Percentiles rank a stretch among this genome's conserved stretches.
Conservation (phyloP, 2,888 invertebrate genomes). For the Euspilapteryx auroguttella region DNA sequence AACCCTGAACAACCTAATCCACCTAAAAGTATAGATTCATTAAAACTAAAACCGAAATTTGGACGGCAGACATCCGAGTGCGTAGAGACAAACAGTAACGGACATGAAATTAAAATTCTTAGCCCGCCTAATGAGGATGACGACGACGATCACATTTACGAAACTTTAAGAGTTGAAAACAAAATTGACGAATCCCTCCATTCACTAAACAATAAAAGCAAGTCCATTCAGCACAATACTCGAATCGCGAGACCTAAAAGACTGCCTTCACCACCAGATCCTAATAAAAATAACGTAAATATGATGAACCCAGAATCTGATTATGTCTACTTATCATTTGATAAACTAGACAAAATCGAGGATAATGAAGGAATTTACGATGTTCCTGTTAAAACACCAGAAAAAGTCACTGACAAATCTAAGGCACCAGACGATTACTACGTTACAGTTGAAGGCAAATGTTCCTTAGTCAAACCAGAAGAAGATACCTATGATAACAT, state of each 20-base stretch:
- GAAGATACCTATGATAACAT: slow-evolving; percentile 42
- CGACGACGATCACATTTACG: slow-evolving; percentile 61
- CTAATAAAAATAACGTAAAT: slow-evolving; percentile 13
- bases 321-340: slow-evolving; percentile 51
- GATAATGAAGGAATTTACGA: slow-evolving; percentile 41
- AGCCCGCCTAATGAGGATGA: slow-evolving; percentile 17
- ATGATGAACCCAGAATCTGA: slow-evolving; percentile 30
- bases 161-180: slow-evolving; percentile 55
- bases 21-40: slow-evolving; percentile 28
- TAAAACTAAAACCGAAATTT: slow-evolving; percentile 33
- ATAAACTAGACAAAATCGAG: slow-evolving; percentile 26
- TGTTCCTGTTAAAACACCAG: slow-evolving; percentile 36
- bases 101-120: slow-evolving; percentile 12
- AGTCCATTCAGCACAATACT: slow-evolving; percentile 27
- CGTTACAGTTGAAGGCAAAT: slow-evolving; percentile 32
- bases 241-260: slow-evolving; percentile 26
- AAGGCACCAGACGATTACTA: slow-evolving; percentile 24
- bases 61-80: slow-evolving; percentile 36
- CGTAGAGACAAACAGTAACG: slow-evolving; percentile 14
- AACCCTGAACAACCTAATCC: slow-evolving; percentile 50
- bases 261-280: slow-evolving; percentile 30
- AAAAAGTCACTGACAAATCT: slow-evolving; percentile 18
- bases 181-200: slow-evolving; percentile 26
- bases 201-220: slow-evolving; percentile 25
- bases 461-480: slow-evolving; percentile 12